These are phyloP conservation scores for Scelioninae gen. 2 DNA, from an alignment of 2,888 invertebrate genomes.

Conservation along the genomic window DNA sequence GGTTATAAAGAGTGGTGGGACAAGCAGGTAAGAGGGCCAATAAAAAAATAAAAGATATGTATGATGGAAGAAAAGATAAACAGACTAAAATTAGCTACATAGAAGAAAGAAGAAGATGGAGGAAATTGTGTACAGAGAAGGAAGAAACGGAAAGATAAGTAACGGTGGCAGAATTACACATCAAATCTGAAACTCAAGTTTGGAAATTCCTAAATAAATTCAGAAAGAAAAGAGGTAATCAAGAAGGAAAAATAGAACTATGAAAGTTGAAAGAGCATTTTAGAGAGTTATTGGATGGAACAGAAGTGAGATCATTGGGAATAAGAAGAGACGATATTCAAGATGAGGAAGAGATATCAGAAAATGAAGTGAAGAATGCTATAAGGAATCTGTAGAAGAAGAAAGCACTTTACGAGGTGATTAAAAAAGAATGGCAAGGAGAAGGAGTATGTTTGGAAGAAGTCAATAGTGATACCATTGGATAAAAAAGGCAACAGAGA, in stretches of 20 bases:
- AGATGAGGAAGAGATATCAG: background rate
- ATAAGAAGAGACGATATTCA: background rate
- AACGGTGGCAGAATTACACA: too few relatives aligned
- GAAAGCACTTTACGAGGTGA: background rate
- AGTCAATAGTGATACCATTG: background rate
- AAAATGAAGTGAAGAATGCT: background rate
- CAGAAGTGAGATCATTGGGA: background rate
- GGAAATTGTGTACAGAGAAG: too few relatives aligned
- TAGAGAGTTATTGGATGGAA: too few relatives aligned
- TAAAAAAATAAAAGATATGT: background rate
- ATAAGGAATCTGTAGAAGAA: background rate
- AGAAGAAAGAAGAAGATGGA: too few relatives aligned
- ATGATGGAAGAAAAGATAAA: background rate
- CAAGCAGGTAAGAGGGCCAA: background rate
- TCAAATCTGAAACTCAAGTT: too few relatives aligned
- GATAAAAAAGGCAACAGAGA: constrained; percentile 2
- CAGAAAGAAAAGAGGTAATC: too few relatives aligned
- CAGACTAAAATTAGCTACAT: too few relatives aligned
- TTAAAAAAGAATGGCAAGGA: constrained; percentile 1
- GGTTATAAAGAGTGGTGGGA: constrained; percentile 5
- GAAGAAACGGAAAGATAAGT: too few relatives aligned
- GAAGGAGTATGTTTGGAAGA: background rate
- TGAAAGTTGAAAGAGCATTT: too few relatives aligned
- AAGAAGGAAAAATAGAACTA: too few relatives aligned
- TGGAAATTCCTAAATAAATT: too few relatives aligned